Base-by-base conservation (phyloP, 2,797 vertebrate species). In the Notoglanidium macrostoma region DNA sequence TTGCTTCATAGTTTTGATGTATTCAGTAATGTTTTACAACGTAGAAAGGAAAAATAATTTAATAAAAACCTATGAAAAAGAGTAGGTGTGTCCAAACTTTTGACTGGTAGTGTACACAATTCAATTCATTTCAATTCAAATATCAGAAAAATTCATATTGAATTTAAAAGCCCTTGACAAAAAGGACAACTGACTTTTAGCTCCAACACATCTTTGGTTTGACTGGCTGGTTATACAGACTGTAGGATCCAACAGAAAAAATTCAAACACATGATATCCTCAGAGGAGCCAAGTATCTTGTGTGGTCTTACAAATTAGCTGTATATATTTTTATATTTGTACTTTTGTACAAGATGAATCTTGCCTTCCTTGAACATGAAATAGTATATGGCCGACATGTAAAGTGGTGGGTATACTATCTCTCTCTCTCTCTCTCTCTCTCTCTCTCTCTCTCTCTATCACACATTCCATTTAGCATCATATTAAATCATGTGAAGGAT, bases 291-390 rank as follows among this genome's bases (percentile, higher is more conserved):
- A 78, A 17, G 32, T 26, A 11, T 63, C 57, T n/a, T 46, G 23
- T 81, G 23, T 63, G 79, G 55, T 80, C 55, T 80, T 80, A 78
- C 76, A 78, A 55, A 78, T 79, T 40, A 40, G 35, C 21, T 61
- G 78, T 40, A 4, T 12, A 54, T 51, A 17, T 49, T 76, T 74
- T n/a, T 23, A 44, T 85, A 49, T 76, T 63, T 74, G 5, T 51
- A 74, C 40, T 74, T 67, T 74, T 57, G 73, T 6, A 79, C 73
- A 85, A 84, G 74, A 72, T 61, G 12, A 12, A 19, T 70, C 51
- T 78, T n/a, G 54, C 26, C n/a, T 32, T 40, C n/a, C 2, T 61
- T 80, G 40, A 61, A 14, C 57, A 76, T 82, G 78, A 49, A 74
- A 74, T 26, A 74, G 40, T 49, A 35, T 57, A 87, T 35, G 0